Evolutionary conservation across 1,140 invertebrate genomes (phyloP), one percentile per base, ranked within the genome.

Genomic region (Adoxophyes honmai): DNA sequence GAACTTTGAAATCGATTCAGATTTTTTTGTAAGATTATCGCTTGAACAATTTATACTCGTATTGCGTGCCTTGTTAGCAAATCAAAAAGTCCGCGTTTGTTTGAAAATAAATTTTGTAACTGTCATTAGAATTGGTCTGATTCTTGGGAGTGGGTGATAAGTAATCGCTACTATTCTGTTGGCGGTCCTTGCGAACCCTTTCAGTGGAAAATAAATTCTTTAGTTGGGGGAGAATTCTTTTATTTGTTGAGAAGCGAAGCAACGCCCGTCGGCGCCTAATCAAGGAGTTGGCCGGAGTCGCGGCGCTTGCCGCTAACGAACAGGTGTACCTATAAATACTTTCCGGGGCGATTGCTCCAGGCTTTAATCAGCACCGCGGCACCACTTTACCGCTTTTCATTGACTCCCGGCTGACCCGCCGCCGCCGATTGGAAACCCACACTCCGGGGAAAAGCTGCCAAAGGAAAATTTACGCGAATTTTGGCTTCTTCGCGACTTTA

Each of bases 301-400:
- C 42, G 75, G 72, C 74, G 78, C 64, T 78, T 72, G 81, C 78
- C 75, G 71, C 81, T 88, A 88, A 88, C 85, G 85, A 88, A 88
- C 85, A 88, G 81, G 83, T 88, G 83, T 81, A 86, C 78, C 81
- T 84, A 86, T 86, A 86, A 86, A 88, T 88, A 88, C 78, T 86
- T 86, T 83, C 81, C 81, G 78, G 67, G 77, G 81, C 82, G 81
- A 88, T 88, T 88, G 85, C 85, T 88, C 65, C 76, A 80, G 82
- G 82, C 81, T 86, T 88, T 88, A 88, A 88, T 88, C 85, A 88
- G 83, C 80, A 73, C 75, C 66, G 66, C 80, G 75, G 80, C 76
- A 80, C 80, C 80, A 87, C 79, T 87, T 85, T 84, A 85, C 84
- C 81, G 81, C 81, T 84, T 85, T 84, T 78, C 84, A 86, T 84